Base-by-base conservation (phyloP, 2,113 vertebrate species). In the Protomyctophum bolini region DNA sequence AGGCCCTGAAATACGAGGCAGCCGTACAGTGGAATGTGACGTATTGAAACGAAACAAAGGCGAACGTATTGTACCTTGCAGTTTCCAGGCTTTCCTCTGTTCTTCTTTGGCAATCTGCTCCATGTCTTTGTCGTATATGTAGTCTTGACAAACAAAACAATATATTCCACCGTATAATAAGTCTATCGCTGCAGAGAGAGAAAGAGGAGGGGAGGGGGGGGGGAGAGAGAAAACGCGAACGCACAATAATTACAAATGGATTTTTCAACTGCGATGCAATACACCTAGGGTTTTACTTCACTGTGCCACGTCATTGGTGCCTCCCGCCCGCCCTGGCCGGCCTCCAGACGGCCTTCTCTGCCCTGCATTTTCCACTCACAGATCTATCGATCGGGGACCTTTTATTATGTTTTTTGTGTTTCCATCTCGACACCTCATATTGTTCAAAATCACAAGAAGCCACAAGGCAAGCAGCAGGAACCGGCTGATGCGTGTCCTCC, bases 81-180 rank as follows among this genome's bases (percentile, higher is more conserved):
- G 87, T 89, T 99, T 99, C 97, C 97, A 99, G 66, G 97, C 96
- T 92, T 97, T 98, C 81, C 96, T 95, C 92, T 99, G 98, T 88
- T 99, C 98, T 92, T 99, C 97, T 96, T 98, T 98, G 96, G 98
- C 97, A 89, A 99, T 97, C 92, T 97, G 96, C 88, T 99, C 98
- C 94, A 99, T 97, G 88, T 99, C 98, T 95, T 96, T 98, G 94
- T 99, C 98, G 74, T 99, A 99, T 89, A 99, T 97, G 93, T 99
- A 99, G 95, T 99, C 98, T 94, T 99, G 98, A 95, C 98, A 99
- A 92, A 98, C 93, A 93, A 99, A 99, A 95, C 98, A 99, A 92
- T 98, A 99, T 90, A 99, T 96, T 81, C 97, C 97, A 68, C 98
- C 98, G 76, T 99, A 98, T 91, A 97, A 94, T 87, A 99, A 93